Base-by-base conservation (phyloP, 2,113 vertebrate species). In the Scartelaos histophorus region DNA sequence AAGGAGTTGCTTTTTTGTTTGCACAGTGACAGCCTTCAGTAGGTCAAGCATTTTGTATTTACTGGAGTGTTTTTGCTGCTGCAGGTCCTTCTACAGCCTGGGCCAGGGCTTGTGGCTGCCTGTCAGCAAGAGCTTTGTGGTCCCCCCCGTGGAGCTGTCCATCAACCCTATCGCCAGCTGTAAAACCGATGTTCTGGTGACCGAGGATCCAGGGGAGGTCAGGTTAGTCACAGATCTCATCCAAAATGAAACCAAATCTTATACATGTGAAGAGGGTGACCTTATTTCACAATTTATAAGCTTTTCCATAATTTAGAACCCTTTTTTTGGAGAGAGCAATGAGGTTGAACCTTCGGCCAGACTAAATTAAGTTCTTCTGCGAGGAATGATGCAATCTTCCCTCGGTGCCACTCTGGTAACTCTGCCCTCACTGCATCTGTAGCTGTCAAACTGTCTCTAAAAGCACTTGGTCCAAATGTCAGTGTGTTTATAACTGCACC, bases 111-210 rank as follows among this genome's bases (percentile, higher is more conserved):
- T 99, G 87, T 99, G 98, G 98, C 94, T 99, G 79, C 98, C 98
- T 0, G 97, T 98, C 92, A 99, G 96, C 89, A 99, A 99, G 91
- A 99, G 95, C 90, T 99, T 99, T 0, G 98, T 99, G 86, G 97
- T 99, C 16, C 97, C 98, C 0, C 98, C 98, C 0, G 95, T 98
- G 89, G 97, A 99, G 74, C 94, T 99, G 87, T 98, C 97, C 24
- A 98, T 99, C 93, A 99, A 97, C 83, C 97, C 98, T 9, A 93
- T 99, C 19, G 98, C 98, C 88, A 98, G 97, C 93, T 99, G 98
- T 85, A 99, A 99, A 93, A 99, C 98, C 0, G 98, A 99, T 25
- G 97, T 99, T 60, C 86, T 98, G 66, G 97, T 99, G 82, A 99
- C 95, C 0, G 98, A 99, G 90, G 97, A 99, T 86, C 97, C 98